phyloP scores from a whole-genome alignment of 1,140 invertebrate genomes.

The Dryas iulia region DNA sequence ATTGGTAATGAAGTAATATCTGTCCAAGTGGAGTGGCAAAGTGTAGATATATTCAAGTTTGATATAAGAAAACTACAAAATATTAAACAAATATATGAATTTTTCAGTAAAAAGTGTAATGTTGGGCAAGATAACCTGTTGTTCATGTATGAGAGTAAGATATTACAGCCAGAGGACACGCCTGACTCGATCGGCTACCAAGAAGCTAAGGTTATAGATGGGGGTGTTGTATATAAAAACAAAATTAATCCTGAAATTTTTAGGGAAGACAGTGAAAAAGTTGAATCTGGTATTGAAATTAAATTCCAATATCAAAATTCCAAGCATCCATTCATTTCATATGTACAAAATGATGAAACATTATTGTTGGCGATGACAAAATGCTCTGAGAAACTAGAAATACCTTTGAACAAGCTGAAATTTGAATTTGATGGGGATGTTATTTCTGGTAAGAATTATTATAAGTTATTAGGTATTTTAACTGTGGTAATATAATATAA shows the following conservation, averaged over 20 bases:
- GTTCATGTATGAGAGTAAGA: conserved; percentile 57
- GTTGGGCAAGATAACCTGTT: conserved; percentile 48
- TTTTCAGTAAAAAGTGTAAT: conserved; percentile 50
- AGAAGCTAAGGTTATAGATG: conserved; percentile 66
- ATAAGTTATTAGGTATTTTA: neutral
- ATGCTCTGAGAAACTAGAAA: conserved; percentile 51
- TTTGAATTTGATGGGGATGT: conserved; percentile 70
- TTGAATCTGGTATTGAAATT: conserved; percentile 39
- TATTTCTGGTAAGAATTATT: conserved; percentile 45
- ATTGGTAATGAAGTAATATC: conserved; percentile 61
- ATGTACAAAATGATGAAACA: conserved; percentile 39
- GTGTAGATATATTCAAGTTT: conserved; percentile 50
- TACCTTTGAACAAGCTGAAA: conserved; percentile 36
- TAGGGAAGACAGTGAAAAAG: neutral
- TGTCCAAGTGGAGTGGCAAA: conserved; percentile 66
- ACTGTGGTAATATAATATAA: no score
- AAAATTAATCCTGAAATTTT: conserved; percentile 22
- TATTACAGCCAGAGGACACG: conserved; percentile 53
- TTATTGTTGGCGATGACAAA: conserved; percentile 48
- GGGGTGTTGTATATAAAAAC: conserved; percentile 50
- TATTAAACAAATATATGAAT: conserved; percentile 55
- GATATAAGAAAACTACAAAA: conserved; percentile 59
- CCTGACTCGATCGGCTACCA: conserved; percentile 61
- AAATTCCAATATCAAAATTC: conserved; percentile 63
- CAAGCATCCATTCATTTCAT: conserved; percentile 51